Percentiles rank a stretch among this genome's conserved stretches.
Conservation (phyloP, 2,888 invertebrate species). For the Pristionchus japonicus region DNA sequence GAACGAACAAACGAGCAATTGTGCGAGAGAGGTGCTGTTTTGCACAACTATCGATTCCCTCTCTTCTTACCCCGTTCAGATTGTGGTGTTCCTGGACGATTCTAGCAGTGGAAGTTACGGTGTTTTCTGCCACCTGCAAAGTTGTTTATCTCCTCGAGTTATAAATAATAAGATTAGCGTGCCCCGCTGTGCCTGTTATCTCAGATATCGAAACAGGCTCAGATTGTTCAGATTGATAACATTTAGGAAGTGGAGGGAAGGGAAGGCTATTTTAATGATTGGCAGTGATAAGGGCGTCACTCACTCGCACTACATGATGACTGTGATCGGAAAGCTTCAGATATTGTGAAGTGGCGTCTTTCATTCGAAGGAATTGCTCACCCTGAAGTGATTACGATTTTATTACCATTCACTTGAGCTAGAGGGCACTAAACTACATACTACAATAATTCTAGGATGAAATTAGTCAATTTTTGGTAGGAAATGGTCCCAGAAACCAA, state of each 20-base stretch:
- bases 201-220: neutral
- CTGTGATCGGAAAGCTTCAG: constrained; percentile 11
- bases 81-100: constrained; percentile 66
- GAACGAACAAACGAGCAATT: neutral
- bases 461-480: neutral
- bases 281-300: neutral
- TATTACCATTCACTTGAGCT: too few species aligned
- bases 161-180: neutral
- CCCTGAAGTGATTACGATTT: neutral
- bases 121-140: constrained; percentile 46
- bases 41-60: neutral
- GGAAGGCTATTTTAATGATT: neutral
- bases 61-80: constrained; percentile 58
- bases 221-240: neutral
- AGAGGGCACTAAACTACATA: too few species aligned
- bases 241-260: neutral
- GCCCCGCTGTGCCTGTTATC: neutral
- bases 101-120: constrained; percentile 57
- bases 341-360: neutral
- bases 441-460: too few species aligned
- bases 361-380: constrained; percentile 5
- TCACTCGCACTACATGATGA: neutral
- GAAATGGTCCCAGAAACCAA: neutral
- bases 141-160: neutral
- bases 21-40: neutral